Evolutionary conservation across 2,888 invertebrate genomes (phyloP).

Genomic region (Proisotoma minuta): DNA sequence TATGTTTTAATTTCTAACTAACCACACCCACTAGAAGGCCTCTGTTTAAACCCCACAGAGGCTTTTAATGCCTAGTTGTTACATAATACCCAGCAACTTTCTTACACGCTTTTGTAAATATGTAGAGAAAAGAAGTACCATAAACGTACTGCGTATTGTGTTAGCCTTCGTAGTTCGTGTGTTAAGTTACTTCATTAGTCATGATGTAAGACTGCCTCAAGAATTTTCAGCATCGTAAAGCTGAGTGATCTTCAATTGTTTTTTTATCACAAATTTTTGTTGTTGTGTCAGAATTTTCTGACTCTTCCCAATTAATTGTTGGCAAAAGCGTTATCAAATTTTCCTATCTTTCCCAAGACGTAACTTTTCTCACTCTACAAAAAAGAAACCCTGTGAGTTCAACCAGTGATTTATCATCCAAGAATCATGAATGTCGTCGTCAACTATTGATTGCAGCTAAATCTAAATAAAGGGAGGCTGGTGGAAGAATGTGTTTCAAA

Average conservation of each 20-base stretch:
- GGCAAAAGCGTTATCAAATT: too few relatives aligned
- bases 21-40: too few relatives aligned
- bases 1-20: too few relatives aligned
- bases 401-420: slow-evolving; percentile 6
- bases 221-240: background rate
- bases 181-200: slow-evolving; percentile 12
- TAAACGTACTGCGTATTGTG: background rate
- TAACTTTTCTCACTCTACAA: too few relatives aligned
- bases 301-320: too few relatives aligned
- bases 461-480: background rate
- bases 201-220: slow-evolving; percentile 14
- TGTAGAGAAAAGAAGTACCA: background rate
- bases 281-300: too few relatives aligned
- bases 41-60: too few relatives aligned
- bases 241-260: background rate
- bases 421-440: background rate
- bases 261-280: too few relatives aligned
- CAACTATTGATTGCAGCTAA: slow-evolving; percentile 3
- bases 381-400: background rate
- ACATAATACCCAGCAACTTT: too few relatives aligned
- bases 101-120: slow-evolving; percentile 5
- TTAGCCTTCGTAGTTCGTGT: background rate
- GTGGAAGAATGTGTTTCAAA: background rate
- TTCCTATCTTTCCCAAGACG: too few relatives aligned
- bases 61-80: too few relatives aligned